phyloP scores from a whole-genome alignment of 2,797 vertebrate genomes.

The Sebastes reedi region DNA sequence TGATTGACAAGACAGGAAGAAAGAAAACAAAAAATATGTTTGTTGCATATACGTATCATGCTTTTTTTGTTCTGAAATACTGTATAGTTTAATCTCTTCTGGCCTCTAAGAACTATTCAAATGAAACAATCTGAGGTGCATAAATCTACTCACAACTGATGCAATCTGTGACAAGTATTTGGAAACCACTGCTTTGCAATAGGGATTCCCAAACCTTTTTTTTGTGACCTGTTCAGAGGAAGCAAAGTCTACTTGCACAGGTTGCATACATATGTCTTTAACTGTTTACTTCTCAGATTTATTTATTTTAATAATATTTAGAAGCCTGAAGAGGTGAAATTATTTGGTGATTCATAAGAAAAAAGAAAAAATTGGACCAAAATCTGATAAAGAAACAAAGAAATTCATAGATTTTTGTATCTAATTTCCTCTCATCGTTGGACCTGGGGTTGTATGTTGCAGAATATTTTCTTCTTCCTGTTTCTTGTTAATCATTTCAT shows the following conservation, averaged over 20 bases:
- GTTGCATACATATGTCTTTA: no score
- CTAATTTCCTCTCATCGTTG: not conserved
- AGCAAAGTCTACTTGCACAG: not conserved
- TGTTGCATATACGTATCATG: not conserved
- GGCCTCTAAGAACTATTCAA: not conserved
- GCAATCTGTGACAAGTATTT: not conserved
- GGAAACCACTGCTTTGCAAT: no score
- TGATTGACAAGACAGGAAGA: no score
- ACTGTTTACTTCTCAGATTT: not conserved
- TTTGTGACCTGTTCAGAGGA: not conserved
- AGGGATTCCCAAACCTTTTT: no score
- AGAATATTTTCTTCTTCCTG: no score
- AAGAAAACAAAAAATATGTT: not conserved
- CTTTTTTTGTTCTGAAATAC: not conserved
- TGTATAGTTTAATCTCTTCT: no score
- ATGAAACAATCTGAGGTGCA: not conserved
- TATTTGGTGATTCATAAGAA: not conserved
- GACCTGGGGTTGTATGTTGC: not conserved
- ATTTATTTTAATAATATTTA: not conserved
- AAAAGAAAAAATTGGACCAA: not conserved
- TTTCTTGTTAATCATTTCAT: no score
- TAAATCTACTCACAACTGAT: not conserved
- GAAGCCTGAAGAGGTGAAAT: no score
- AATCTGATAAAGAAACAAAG: not conserved
- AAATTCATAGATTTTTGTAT: no score